These are phyloP conservation scores for Eretmocerus hayati DNA, from an alignment of 2,888 invertebrate species.

Conservation along the genomic window DNA sequence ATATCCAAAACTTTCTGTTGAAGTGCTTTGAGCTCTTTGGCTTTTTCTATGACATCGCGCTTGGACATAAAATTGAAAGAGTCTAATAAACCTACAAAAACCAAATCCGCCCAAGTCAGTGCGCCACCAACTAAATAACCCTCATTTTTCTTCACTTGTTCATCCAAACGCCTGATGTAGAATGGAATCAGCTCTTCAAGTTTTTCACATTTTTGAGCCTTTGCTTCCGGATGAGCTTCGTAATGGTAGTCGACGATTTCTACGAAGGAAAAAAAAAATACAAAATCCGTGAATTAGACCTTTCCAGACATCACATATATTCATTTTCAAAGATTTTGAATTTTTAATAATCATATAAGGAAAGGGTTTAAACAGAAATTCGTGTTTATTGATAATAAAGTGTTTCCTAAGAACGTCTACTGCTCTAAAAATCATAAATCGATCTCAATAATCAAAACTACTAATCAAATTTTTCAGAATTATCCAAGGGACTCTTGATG, in stretches of 20 bases:
- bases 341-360: no score
- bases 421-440: no score
- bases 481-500: no score
- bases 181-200: slow-evolving; percentile 45
- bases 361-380: no score
- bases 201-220: not conserved
- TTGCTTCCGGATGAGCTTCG: not conserved
- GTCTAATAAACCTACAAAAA: slow-evolving; percentile 54
- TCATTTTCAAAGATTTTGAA: no score
- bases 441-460: no score
- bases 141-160: slow-evolving; percentile 53
- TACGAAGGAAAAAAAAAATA: not conserved
- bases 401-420: no score
- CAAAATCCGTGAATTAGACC: no score
- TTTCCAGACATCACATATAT: no score
- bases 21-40: slow-evolving; percentile 53
- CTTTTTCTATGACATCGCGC: slow-evolving; percentile 51
- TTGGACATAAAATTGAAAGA: slow-evolving; percentile 53
- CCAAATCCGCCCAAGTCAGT: slow-evolving; percentile 61
- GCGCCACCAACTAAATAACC: slow-evolving; percentile 51
- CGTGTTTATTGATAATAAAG: no score
- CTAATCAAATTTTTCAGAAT: no score
- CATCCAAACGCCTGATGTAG: slow-evolving; percentile 54
- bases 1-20: slow-evolving; percentile 52
- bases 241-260: not conserved